phyloP scores from a whole-genome alignment of 2,113 vertebrate species.

The Tylochromis polylepis region DNA sequence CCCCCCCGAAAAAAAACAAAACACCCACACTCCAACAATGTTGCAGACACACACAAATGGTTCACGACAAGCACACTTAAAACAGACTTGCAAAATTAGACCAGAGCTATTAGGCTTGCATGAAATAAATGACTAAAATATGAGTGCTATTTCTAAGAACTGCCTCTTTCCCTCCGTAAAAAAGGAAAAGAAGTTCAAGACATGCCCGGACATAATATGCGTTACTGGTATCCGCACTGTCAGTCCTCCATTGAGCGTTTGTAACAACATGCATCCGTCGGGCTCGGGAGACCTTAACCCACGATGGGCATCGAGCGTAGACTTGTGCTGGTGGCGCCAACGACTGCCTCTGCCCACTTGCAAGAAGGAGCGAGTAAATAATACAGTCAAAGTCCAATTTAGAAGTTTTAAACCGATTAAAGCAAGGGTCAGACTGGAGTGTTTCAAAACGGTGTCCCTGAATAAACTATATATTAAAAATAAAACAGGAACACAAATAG shows the following conservation, averaged over 20 bases:
- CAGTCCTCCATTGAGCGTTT: neutral
- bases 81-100: neutral
- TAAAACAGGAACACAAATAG: neutral
- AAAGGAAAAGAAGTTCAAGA: neutral
- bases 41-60: neutral
- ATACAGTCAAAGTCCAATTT: neutral
- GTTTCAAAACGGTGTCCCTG: neutral
- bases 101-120: neutral
- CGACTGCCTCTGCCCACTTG: neutral
- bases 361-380: neutral
- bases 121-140: neutral
- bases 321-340: neutral
- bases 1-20: too few species aligned
- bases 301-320: neutral
- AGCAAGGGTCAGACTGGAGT: neutral
- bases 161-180: neutral
- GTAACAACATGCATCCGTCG: slow-evolving; percentile 16
- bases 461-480: neutral
- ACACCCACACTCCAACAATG: slow-evolving; percentile 3
- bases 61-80: neutral
- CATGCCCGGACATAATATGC: slow-evolving; percentile 21
- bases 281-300: slow-evolving; percentile 2
- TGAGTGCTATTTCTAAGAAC: slow-evolving; percentile 1
- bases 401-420: neutral
- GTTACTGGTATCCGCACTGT: slow-evolving; percentile 1